Evolutionary conservation across 1,140 invertebrate genomes (phyloP), one percentile per base, ranked within the genome.

Genomic region (Heterodera carotae): DNA sequence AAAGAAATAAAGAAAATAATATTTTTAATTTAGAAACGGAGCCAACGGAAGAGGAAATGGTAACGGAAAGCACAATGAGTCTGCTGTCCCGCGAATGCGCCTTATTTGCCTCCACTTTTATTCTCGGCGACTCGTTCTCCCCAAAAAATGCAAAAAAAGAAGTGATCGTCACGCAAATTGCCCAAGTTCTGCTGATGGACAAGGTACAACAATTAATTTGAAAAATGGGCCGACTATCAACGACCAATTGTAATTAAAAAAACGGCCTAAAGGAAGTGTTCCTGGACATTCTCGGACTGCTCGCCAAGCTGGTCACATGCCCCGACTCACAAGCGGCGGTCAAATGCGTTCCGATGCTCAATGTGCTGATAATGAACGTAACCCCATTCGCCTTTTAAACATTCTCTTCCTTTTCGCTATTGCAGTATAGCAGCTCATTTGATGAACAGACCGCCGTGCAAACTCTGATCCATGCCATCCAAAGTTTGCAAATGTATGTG

Each of bases 21-120:
- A 6, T 43, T 34, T 60, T 81, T 83, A 22, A 36, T 85, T 78
- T 53, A 82, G 76, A 77, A n/a, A 43, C 70, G 15, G 84, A 87
- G 36, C 83, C 73, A 29, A 80, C 69, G 12, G 85, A 85, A 67
- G 85, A 87, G 36, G 84, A 85, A 73, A 56, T 85, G 29, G 78
- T 85, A 71, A 12, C 48, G 5, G 83, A 86, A 69, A 86, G 86
- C 69, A 80, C 85, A 69, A 79, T 76, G 15, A 82, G 78, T 34
- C 62, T 87, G 15, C 69, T 85, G 25, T 77, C 77, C 8, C 77
- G 84, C 8, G 84, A 85, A 64, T 77, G 69, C 69, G 75, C 76
- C 2, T 56, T 27, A 27, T 78, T 81, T 34, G 43, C 82, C 29
- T 77, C 74, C 27, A n/a, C 59, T 36, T 75, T 83, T 8, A 59